Evolutionary conservation across 2,113 vertebrate species (phyloP), one percentile per base, ranked within the genome.

Genomic region (Corythaixoides concolor): DNA sequence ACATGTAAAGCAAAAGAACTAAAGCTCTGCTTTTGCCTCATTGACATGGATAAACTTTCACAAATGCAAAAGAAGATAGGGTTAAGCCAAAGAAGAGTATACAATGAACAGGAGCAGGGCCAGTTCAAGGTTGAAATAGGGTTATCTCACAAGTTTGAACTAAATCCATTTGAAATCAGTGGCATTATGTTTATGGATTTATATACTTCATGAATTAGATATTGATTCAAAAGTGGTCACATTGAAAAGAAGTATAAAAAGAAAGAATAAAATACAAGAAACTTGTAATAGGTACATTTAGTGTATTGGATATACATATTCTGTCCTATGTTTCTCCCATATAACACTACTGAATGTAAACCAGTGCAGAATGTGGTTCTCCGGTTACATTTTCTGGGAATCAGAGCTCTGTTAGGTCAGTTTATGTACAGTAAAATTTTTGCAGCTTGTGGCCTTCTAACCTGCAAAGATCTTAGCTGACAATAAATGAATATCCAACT

Each of bases 401-500:
- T 91, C 89, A 78, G 70, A 97, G 50, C 6, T 43, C n/a, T 1
- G 8, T 56, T 84, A 63, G 37, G 50, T 95, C 62, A 43, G 52
- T 56, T 87, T 94, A 85, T 69, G 35, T 68, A 64, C 33, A 66
- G 50, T 64, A 95, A 90, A 74, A 49, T 93, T 90, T 96, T 77
- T 67, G 70, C 92, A 89, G 63, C 26, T 3, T 8, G 5, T 73
- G 23, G 32, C 47, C 14, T 82, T 89, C 92, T 93, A 92, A 77
- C 52, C 23, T 83, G 43, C 81, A 58, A 95, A 76, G 49, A 95
- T 90, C 66, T 66, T 70, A 96, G 50, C 53, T 91, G 62, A 50
- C 50, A 70, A 60, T 67, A 87, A 97, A 93, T 89, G 27, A 92
- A 78, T 92, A 85, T 58, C 62, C 52, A n/a, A 96, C 92, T 87